Percentiles rank a stretch among this genome's conserved stretches.
phyloP scores from a whole-genome alignment of 2,797 vertebrate genomes.

The Orestias chungarensis region DNA sequence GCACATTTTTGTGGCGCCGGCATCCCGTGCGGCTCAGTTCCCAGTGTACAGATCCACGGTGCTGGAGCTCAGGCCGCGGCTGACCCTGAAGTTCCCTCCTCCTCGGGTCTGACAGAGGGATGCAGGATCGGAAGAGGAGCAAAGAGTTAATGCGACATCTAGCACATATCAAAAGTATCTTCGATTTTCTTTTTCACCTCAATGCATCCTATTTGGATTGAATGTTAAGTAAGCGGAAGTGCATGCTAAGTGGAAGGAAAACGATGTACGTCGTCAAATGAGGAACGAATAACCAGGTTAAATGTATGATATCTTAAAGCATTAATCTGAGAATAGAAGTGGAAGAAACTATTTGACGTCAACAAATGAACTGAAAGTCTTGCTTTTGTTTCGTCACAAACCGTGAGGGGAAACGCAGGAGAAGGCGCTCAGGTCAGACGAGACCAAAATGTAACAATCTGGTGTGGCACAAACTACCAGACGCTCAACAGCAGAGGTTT shows the following conservation, averaged over 20 bases:
- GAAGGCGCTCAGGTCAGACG: neutral
- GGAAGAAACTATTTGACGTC: too few species aligned
- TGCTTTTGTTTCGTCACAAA: neutral
- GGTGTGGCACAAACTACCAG: too few species aligned
- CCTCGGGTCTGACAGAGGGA: constrained; percentile 72
- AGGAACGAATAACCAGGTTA: too few species aligned
- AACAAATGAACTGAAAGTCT: too few species aligned
- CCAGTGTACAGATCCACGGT: constrained; percentile 88
- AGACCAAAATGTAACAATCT: neutral
- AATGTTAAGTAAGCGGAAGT: neutral
- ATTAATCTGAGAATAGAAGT: too few species aligned
- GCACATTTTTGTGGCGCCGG: too few species aligned
- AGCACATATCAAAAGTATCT: neutral
- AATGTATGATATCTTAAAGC: too few species aligned
- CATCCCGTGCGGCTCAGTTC: constrained; percentile 69
- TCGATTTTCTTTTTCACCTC: neutral
- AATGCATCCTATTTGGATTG: neutral
- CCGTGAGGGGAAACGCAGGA: neutral
- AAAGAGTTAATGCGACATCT: neutral
- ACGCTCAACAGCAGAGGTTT: too few species aligned
- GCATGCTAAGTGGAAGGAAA: neutral
- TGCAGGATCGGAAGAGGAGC: neutral
- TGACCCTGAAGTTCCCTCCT: constrained; percentile 77
- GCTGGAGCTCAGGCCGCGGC: constrained; percentile 90
- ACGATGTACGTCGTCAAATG: too few species aligned